Conservation (phyloP, 2,797 vertebrate genomes). For the Lindbergichthys nudifrons region DNA sequence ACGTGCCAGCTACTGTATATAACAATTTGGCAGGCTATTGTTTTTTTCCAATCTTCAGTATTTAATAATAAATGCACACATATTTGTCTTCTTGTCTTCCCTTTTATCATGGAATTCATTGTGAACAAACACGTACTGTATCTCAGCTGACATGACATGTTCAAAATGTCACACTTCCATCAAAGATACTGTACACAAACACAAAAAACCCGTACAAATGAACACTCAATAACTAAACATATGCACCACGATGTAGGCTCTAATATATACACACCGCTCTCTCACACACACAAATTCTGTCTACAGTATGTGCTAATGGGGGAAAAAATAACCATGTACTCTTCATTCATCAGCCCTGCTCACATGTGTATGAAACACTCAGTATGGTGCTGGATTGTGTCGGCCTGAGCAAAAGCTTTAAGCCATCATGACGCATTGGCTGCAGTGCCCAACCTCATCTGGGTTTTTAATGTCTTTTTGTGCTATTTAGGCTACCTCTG, state of each 20-base stretch:
- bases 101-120: conserved; percentile 38
- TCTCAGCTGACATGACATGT: conserved; percentile 45
- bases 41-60: conserved; percentile 47
- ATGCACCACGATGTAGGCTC: conserved; percentile 51
- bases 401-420: no score
- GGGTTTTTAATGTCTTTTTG: neutral
- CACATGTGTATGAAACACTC: conserved; percentile 37
- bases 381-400: conserved; percentile 1
- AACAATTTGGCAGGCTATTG: conserved; percentile 73
- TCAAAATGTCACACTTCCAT: conserved; percentile 66
- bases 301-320: conserved; percentile 18
- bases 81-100: conserved; percentile 40
- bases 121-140: conserved; percentile 19
- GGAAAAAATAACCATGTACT: conserved; percentile 22
- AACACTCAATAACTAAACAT: conserved; percentile 74
- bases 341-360: conserved; percentile 13
- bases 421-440: conserved; percentile 17
- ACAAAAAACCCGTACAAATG: conserved; percentile 66
- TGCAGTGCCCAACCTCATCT: conserved; percentile 30
- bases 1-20: conserved; percentile 34
- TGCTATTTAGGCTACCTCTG: neutral
- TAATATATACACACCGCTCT: conserved; percentile 25
- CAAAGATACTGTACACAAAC: conserved; percentile 60
- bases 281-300: conserved; percentile 25
- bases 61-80: conserved; percentile 57